Percentiles rank a stretch among this genome's conserved stretches.
These are phyloP conservation scores for Drosophila dives DNA, from an alignment of 2,888 invertebrate genomes.

Conservation along the genomic window DNA sequence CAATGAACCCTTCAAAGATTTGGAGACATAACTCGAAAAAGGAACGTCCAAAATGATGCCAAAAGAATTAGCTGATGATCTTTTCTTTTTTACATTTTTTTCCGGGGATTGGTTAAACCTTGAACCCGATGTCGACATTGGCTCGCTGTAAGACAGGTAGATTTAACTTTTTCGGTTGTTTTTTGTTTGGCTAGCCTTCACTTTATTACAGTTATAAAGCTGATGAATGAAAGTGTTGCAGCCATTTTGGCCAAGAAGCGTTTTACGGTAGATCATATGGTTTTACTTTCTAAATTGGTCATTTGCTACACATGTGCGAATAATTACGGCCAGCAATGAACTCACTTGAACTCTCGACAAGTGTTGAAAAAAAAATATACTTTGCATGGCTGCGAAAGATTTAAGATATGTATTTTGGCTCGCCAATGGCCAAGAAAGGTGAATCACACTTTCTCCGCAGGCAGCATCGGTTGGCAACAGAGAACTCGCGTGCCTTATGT, in stretches of 20 bases:
- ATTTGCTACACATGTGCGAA: conserved; percentile 70
- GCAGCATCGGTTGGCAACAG: conserved; percentile 15
- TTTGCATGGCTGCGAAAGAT: conserved; percentile 36
- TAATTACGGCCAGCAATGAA: conserved; percentile 56
- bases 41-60: conserved; percentile 39
- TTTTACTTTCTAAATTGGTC: conserved; percentile 80
- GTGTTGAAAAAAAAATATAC: conserved; percentile 42
- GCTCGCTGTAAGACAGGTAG: conserved; percentile 35
- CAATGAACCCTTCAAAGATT: conserved; percentile 53
- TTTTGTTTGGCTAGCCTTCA: conserved; percentile 45
- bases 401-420: conserved; percentile 9
- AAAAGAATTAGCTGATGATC: conserved; percentile 36
- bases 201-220: conserved; percentile 77
- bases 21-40: conserved; percentile 35
- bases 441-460: conserved; percentile 75
- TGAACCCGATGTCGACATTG: conserved; percentile 58
- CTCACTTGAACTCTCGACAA: conserved; percentile 67
- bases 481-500: conserved; percentile 9
- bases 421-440: conserved; percentile 48
- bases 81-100: conserved; percentile 13
- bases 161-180: conserved; percentile 9
- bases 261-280: conserved; percentile 72
- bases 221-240: conserved; percentile 75
- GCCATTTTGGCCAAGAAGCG: conserved; percentile 35
- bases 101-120: conserved; percentile 48